Conservation (phyloP, 2,888 invertebrate species). For the Chrysolina americana region DNA sequence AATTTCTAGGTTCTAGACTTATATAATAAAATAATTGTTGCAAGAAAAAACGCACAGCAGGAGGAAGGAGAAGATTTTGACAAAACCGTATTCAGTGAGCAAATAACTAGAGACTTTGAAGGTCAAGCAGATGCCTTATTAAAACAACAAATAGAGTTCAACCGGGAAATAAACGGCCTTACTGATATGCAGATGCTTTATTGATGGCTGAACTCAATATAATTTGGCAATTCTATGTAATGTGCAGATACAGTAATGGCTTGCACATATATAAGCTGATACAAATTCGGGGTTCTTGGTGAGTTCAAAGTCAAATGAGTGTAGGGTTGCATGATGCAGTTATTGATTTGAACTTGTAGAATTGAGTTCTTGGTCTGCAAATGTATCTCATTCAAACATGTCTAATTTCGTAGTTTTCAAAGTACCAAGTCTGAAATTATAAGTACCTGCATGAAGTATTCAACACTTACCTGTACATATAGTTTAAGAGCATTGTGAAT, state of each 20-base stretch:
- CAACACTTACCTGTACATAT: neutral
- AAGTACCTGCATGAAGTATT: neutral
- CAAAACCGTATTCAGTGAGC: conserved; percentile 57
- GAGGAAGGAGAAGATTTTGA: conserved; percentile 61
- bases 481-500: neutral
- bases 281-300: too few relatives aligned
- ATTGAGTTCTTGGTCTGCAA: too few relatives aligned
- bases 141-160: conserved; percentile 62
- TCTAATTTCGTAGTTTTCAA: too few relatives aligned
- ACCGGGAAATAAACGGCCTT: conserved; percentile 54
- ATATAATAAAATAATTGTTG: conserved; percentile 85
- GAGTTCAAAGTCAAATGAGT: too few relatives aligned
- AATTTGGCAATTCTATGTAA: conserved; percentile 29
- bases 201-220: conserved; percentile 53
- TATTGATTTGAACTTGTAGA: too few relatives aligned
- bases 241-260: neutral
- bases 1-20: conserved; percentile 79
- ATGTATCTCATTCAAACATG: too few relatives aligned
- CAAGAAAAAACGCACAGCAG: conserved; percentile 84
- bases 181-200: conserved; percentile 56
- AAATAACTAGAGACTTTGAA: conserved; percentile 61
- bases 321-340: too few relatives aligned
- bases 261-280: neutral
- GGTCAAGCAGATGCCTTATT: conserved; percentile 63
- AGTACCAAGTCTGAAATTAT: too few relatives aligned